Base-by-base conservation (phyloP, 2,797 vertebrate species). In the Scolopax rusticola region DNA sequence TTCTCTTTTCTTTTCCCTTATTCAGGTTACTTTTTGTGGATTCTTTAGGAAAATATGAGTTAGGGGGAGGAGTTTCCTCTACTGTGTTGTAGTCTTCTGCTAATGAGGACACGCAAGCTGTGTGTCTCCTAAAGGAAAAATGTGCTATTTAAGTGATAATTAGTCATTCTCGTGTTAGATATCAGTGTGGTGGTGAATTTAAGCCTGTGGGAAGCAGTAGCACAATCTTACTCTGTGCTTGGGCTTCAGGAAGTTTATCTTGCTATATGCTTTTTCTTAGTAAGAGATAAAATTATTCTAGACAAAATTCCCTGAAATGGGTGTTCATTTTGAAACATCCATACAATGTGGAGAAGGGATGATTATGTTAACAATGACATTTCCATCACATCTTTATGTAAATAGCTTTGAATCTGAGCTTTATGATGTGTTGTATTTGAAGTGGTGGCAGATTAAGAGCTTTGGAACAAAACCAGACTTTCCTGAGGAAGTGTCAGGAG, bases 291-390 rank as follows among this genome's bases (percentile, higher is more conserved):
- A 82, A 23, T 23, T 6, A 27, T 41, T 65, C 40, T 59, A 41
- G 88, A 76, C 25, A 60, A 53, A 87, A 57, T 45, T 28, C 57
- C 21, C 45, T 75, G 51, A 54, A 84, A 63, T 0, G 0, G 10
- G 11, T 33, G 13, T 76, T 19, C 38, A 9, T 54, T 89, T 74
- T 70, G 60, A 81, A 87, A 83, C 54, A 65, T 15, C 50, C 32
- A 1, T 32, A 11, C 43, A 24, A 21, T 8, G 23, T 33, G 33
- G 40, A 63, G 18, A 56, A 28, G 14, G n/a, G 30, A 36, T 0
- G 1, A 20, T 70, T 43, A 60, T 63, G 36, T 41, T 53, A 69
- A 50, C 38, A 73, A 3, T 68, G 70, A 27, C 2, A 1, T 68
- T 59, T 77, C 41, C 40, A 53, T 57, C 53, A 24, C 30, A 16